Evolutionary conservation across 2,888 invertebrate genomes (phyloP).

Genomic region (Drosophila maculinotata): DNA sequence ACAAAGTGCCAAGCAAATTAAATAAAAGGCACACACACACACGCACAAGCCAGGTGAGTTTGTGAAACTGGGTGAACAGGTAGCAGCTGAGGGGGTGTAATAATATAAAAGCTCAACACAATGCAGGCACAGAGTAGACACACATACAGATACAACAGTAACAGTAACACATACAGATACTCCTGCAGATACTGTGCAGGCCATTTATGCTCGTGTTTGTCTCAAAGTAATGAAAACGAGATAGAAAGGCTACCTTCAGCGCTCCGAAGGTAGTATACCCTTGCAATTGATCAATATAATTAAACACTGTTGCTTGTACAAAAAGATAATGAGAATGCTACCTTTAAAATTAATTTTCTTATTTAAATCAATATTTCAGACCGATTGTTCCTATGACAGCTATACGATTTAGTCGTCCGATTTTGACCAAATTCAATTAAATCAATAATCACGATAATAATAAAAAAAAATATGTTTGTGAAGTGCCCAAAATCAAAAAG

Average conservation of each 20-base stretch:
- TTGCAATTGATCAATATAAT: too few relatives aligned
- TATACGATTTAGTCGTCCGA: too few relatives aligned
- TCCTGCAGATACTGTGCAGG: conserved; percentile 6
- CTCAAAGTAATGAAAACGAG: conserved; percentile 33
- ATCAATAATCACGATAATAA: not conserved
- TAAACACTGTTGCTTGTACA: too few relatives aligned
- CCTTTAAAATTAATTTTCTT: too few relatives aligned
- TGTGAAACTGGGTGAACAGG: not conserved
- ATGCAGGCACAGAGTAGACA: conserved; percentile 15
- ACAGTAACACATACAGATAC: conserved; percentile 25
- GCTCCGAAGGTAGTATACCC: too few relatives aligned
- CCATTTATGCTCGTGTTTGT: conserved; percentile 37
- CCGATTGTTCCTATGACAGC: too few relatives aligned
- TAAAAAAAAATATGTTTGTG: not conserved
- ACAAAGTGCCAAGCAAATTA: conserved; percentile 71
- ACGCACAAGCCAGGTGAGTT: not conserved
- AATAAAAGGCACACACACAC: conserved; percentile 55
- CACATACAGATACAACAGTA: conserved; percentile 25
- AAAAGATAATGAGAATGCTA: too few relatives aligned
- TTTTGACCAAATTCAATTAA: too few relatives aligned
- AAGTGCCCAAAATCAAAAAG: not conserved
- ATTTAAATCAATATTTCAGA: too few relatives aligned
- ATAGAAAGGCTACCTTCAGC: too few relatives aligned
- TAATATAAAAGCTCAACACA: conserved; percentile 33
- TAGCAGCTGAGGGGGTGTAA: conserved; percentile 6